These are phyloP conservation scores for Saturnia japonica DNA, from an alignment of 2,888 invertebrate species.

Conservation along the genomic window DNA sequence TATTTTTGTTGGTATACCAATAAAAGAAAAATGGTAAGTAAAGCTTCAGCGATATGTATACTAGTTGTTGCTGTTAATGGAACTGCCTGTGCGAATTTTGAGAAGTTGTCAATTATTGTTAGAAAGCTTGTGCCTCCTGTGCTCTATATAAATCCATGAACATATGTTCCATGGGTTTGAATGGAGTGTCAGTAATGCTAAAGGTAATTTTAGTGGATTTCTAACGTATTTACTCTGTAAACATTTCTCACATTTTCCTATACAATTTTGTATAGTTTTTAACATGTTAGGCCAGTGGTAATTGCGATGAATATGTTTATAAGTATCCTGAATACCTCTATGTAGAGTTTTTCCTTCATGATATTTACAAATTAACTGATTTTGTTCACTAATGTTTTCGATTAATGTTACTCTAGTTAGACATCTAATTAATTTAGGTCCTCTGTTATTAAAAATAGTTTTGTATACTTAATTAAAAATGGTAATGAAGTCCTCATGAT, in stretches of 20 bases:
- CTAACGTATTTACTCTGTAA: slow-evolving; percentile 38
- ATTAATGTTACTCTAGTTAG: slow-evolving; percentile 28
- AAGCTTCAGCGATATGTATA: slow-evolving; percentile 32
- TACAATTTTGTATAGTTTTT: slow-evolving; percentile 32
- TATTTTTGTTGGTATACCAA: slow-evolving; percentile 28
- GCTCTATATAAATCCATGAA: slow-evolving; percentile 30
- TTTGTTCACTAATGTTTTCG: slow-evolving; percentile 24
- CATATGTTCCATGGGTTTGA: slow-evolving; percentile 32
- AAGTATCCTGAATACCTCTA: slow-evolving; percentile 23
- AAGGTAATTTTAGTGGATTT: slow-evolving; percentile 34
- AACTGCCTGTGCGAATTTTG: slow-evolving; percentile 36
- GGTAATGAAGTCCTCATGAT: slow-evolving; percentile 28
- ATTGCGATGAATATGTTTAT: slow-evolving; percentile 23
- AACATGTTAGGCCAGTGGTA: slow-evolving; percentile 29
- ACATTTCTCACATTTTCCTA: slow-evolving; percentile 38
- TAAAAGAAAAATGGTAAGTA: slow-evolving; percentile 27
- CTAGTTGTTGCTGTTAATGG: slow-evolving; percentile 30
- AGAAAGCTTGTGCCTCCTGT: slow-evolving; percentile 9
- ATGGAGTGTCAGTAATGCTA: slow-evolving; percentile 36
- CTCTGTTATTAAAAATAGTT: slow-evolving; percentile 31
- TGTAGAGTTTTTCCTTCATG: slow-evolving; percentile 23
- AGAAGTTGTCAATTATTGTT: slow-evolving; percentile 35
- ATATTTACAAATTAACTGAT: slow-evolving; percentile 21
- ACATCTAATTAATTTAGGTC: slow-evolving; percentile 32
- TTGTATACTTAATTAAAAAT: slow-evolving; percentile 26